Percentiles rank a stretch among this genome's conserved stretches.
Conservation (phyloP, 2,888 invertebrate species). For the Volucella zonaria region DNA sequence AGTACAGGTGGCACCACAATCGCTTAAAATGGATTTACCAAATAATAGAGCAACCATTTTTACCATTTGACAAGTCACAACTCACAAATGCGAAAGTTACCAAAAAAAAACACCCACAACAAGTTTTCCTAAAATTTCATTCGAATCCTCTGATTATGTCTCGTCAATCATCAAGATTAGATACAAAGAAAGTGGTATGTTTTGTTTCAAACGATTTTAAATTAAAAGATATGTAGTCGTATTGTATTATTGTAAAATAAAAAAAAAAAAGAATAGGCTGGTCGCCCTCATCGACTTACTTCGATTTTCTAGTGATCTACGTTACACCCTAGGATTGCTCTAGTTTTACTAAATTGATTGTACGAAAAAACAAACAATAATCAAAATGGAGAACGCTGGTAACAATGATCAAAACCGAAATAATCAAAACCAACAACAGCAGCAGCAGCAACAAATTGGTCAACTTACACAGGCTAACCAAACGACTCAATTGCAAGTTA, state of each 20-base stretch:
- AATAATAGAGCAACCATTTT: conserved; percentile 31
- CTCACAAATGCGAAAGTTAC: not conserved
- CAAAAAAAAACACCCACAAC: conserved; percentile 16
- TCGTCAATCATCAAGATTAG: conserved; percentile 80
- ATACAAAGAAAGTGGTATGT: conserved; percentile 83
- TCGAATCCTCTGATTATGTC: conserved; percentile 77
- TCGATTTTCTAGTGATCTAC: conserved; percentile 82
- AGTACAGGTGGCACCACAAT: not conserved
- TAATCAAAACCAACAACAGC: conserved; percentile 68
- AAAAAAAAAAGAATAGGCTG: conserved; percentile 76
- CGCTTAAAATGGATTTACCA: not conserved
- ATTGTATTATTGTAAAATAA: conserved; percentile 72
- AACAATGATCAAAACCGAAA: conserved; percentile 75
- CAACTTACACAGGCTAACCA: conserved; percentile 69
- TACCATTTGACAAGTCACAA: conserved; percentile 31
- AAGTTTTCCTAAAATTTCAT: not conserved
- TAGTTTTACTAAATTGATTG: conserved; percentile 14
- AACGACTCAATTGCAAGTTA: conserved; percentile 78
- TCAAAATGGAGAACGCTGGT: conserved; percentile 67
- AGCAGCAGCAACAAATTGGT: conserved; percentile 62
- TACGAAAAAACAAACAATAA: conserved; percentile 6
- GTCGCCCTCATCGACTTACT: conserved; percentile 81
- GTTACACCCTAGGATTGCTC: conserved; percentile 60
- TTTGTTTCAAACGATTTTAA: conserved; percentile 33
- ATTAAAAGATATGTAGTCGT: conserved; percentile 44